A percentile compares a stretch with the other conserved stretches of the same genome.
phyloP scores from a whole-genome alignment of 1,140 invertebrate genomes.

The Myzus persicae region DNA sequence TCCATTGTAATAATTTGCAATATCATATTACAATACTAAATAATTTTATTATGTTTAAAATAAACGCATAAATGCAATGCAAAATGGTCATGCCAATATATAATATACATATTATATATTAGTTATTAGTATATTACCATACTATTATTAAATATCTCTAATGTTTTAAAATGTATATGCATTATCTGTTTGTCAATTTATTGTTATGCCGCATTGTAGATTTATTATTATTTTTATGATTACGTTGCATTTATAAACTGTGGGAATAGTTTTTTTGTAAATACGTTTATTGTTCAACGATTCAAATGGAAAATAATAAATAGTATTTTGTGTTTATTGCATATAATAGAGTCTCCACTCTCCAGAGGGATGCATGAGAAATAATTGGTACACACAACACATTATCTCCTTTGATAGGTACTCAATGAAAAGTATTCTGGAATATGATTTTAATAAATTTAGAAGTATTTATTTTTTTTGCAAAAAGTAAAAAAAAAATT shows the following conservation, averaged over 20 bases:
- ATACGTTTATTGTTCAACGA: neutral
- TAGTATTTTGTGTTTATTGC: neutral
- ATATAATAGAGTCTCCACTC: neutral
- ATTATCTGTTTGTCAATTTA: neutral
- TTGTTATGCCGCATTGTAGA: conserved; percentile 36
- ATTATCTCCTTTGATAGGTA: neutral
- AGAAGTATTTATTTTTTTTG: too few relatives aligned
- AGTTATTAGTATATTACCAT: neutral
- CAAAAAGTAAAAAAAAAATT: too few relatives aligned
- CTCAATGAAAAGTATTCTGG: neutral
- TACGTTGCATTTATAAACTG: conserved; percentile 8
- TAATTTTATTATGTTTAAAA: conserved; percentile 20
- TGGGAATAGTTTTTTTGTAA: conserved; percentile 26
- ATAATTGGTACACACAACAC: neutral
- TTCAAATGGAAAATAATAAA: neutral
- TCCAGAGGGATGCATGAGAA: neutral
- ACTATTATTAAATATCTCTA: neutral
- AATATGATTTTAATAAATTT: too few relatives aligned
- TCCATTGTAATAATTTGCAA: neutral
- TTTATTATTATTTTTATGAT: conserved; percentile 27
- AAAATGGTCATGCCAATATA: neutral
- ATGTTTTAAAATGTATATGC: neutral
- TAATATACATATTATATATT: neutral
- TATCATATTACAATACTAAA: neutral
- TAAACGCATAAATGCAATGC: neutral